These are phyloP conservation scores for Emys orbicularis DNA, from an alignment of 2,797 vertebrate species.

Conservation along the genomic window DNA sequence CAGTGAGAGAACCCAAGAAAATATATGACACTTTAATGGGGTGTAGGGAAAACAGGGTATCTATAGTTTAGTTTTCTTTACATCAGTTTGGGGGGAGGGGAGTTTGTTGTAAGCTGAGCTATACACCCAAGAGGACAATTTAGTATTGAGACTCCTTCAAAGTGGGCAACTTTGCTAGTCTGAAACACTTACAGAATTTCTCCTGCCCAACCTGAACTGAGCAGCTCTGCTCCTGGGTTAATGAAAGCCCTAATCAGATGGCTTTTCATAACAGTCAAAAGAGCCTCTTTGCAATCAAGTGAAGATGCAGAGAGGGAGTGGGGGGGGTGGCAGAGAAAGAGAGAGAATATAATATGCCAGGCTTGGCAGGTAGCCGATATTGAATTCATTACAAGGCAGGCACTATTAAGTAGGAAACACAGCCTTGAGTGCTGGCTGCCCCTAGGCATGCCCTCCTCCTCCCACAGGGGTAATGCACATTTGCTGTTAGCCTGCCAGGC, in stretches of 20 bases:
- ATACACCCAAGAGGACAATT: constrained; percentile 25
- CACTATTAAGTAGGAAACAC: not conserved
- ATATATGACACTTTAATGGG: not conserved
- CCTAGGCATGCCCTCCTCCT: not conserved
- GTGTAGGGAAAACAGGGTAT: not conserved
- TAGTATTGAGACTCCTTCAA: constrained; percentile 47
- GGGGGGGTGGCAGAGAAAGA: not conserved
- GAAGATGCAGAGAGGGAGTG: constrained; percentile 43
- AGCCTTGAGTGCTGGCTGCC: not conserved
- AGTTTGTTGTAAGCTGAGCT: constrained; percentile 47
- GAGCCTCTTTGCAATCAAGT: constrained; percentile 70
- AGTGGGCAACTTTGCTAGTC: constrained; percentile 51
- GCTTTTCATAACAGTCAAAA: constrained; percentile 74
- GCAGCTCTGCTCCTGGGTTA: constrained; percentile 60
- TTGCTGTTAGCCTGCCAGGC: not conserved
- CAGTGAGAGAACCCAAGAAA: not conserved
- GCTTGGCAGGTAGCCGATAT: constrained; percentile 54
- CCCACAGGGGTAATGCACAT: not conserved
- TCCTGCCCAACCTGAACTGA: constrained; percentile 40
- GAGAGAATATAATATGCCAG: constrained; percentile 24
- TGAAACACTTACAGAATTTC: constrained; percentile 72
- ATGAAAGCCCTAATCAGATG: constrained; percentile 75
- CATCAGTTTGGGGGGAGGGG: constrained; percentile 27
- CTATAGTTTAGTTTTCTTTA: constrained; percentile 25
- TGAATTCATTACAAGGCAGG: constrained; percentile 28